These are phyloP conservation scores for Apodemus agrarius DNA, from an alignment of 2,797 vertebrate genomes.

Conservation along the genomic window DNA sequence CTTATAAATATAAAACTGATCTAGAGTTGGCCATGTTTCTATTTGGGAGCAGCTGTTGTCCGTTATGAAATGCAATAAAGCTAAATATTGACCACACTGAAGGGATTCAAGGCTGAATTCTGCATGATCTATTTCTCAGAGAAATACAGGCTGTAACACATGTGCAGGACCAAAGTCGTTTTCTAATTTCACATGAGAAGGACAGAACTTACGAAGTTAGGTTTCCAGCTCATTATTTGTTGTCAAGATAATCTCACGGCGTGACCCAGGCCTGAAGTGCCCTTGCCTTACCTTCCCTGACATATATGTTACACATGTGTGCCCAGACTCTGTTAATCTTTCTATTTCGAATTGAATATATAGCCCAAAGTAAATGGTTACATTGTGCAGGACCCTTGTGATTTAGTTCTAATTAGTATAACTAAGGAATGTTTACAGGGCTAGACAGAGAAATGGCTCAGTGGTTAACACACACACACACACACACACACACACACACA, in stretches of 20 bases:
- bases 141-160: background rate
- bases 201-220: slow-evolving; percentile 6
- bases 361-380: slow-evolving; percentile 20
- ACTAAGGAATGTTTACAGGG: slow-evolving; percentile 7
- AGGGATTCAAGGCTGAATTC: slow-evolving; percentile 52
- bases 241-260: background rate
- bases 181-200: slow-evolving; percentile 40
- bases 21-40: slow-evolving; percentile 58
- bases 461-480: background rate
- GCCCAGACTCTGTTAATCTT: background rate
- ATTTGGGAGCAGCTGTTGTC: slow-evolving; percentile 71
- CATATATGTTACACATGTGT: background rate
- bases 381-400: background rate
- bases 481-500: background rate
- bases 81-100: slow-evolving; percentile 65
- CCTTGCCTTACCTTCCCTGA: background rate
- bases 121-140: slow-evolving; percentile 46
- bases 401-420: slow-evolving; percentile 18
- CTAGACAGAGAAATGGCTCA: background rate
- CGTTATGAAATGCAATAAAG: slow-evolving; percentile 70
- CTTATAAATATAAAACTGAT: slow-evolving; percentile 67
- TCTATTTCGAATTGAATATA: slow-evolving; percentile 34
- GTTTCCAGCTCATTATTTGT: background rate
- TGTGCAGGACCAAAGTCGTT: background rate
- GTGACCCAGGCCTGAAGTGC: background rate